Evolutionary conservation across 37 sponge, comb jelly and placozoan genomes (phyloP), one percentile per base, ranked within the genome.

Genomic region (Axinella damicornis): DNA sequence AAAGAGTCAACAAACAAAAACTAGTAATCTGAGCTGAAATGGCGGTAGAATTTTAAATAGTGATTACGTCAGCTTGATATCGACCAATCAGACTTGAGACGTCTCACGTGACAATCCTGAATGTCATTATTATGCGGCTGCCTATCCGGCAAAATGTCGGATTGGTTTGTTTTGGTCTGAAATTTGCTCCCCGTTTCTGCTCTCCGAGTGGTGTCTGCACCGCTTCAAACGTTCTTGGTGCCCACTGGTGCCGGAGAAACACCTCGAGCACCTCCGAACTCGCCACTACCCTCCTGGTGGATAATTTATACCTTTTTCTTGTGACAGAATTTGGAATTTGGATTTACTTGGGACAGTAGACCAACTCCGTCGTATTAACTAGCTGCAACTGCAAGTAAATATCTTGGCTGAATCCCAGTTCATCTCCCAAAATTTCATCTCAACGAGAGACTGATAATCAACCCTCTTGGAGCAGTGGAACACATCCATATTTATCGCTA

Each of bases 71-170:
- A 14, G 55, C 54, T 6, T 54, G 16, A 57, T 2, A 32, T 56
- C 56, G 75, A 74, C 75, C 75, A 74, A 74, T 74, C 75, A 74
- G 73, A 74, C 24, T 24, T 18, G 32, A 31, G 1, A 5, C 5
- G 34, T 18, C 27, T 16, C 68, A 67, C 33, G 34, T 12, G 68
- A 67, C 6, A 2, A 31, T 33, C 33, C 34, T 67, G 68, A 67
- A 67, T 67, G 2, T 67, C 68, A 67, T 61, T 56, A 56, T 64
- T 46, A 46, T 46, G 46, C 46, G 46, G 46, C 46, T 46, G 46
- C 46, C 20, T 67, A 31, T 67, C 69, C 69, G 20, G 31, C 31
- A 67, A 67, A 9, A 67, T 67, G 69, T 67, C 69, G 31, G 69
- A 67, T 32, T 67, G 69, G 34, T 46, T 46, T 46, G 46, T 46